Conservation (phyloP, 2,797 vertebrate genomes). For the Malacoraja senta region DNA sequence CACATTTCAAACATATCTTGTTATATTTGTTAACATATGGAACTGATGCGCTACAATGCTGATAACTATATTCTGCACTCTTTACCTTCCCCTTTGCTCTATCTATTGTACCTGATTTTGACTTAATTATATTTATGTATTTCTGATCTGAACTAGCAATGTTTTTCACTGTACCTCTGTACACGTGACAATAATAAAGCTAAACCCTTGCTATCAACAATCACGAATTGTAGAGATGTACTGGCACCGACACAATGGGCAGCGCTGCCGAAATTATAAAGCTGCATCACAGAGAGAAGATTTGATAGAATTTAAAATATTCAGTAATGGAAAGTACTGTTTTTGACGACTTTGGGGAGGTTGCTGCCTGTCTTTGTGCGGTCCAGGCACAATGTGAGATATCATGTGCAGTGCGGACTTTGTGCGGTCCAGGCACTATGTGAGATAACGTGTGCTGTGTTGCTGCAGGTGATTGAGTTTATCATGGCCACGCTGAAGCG, state of each 20-base stretch:
- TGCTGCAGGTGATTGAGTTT: slow-evolving; percentile 74
- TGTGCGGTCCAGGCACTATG: neutral
- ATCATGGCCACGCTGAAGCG: slow-evolving; percentile 70
- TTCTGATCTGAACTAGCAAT: no score
- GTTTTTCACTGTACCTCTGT: no score
- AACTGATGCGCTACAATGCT: no score
- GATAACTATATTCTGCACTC: no score
- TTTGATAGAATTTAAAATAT: neutral
- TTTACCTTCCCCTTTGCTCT: no score
- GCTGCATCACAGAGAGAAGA: neutral
- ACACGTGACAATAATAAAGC: no score
- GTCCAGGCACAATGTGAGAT: no score
- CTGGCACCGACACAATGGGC: neutral
- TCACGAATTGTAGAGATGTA: neutral
- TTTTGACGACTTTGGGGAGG: neutral
- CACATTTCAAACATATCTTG: no score
- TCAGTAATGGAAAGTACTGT: neutral
- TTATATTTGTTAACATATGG: no score
- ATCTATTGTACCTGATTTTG: no score
- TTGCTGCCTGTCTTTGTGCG: neutral
- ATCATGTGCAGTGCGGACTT: neutral
- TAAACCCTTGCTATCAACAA: no score
- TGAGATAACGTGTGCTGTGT: neutral
- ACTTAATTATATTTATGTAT: no score
- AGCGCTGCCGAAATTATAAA: neutral